These are phyloP conservation scores for Melipona beecheii DNA, from an alignment of 2,888 invertebrate genomes.

Conservation along the genomic window DNA sequence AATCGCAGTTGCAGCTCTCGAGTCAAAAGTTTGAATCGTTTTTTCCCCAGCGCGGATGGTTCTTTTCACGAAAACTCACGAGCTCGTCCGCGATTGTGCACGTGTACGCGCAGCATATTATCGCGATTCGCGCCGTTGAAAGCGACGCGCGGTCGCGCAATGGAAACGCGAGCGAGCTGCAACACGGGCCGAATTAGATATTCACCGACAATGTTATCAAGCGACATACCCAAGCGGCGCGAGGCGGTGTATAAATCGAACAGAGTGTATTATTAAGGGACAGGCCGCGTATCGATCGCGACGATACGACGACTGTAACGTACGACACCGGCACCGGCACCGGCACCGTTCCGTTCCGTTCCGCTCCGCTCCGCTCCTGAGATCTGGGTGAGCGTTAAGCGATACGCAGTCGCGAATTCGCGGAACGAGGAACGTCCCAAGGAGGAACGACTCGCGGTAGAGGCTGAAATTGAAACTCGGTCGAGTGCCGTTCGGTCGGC, in stretches of 20 bases:
- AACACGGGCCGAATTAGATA: conserved; percentile 42
- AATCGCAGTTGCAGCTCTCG: too few relatives aligned
- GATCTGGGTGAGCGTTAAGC: conserved; percentile 1
- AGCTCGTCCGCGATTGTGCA: not conserved
- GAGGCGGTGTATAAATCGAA: conserved; percentile 48
- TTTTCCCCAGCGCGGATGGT: too few relatives aligned
- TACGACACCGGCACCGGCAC: not conserved
- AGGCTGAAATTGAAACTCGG: conserved; percentile 11
- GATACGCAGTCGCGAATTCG: conserved; percentile 1
- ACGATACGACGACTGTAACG: not conserved
- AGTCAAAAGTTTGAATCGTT: too few relatives aligned
- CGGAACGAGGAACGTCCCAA: not conserved
- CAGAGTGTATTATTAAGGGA: conserved; percentile 52
- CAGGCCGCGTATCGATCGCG: conserved; percentile 35
- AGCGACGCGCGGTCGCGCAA: conserved; percentile 14
- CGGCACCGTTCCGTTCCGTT: too few relatives aligned
- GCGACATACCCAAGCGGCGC: conserved; percentile 21
- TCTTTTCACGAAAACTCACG: not conserved
- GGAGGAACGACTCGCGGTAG: not conserved
- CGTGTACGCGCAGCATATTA: not conserved
- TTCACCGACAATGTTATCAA: conserved; percentile 55
- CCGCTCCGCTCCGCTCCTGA: not conserved
- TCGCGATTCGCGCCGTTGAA: conserved; percentile 23
- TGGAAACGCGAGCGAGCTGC: conserved; percentile 18
- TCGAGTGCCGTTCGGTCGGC: not conserved